Evolutionary conservation across 1,140 invertebrate genomes (phyloP), one percentile per base, ranked within the genome.

Genomic region (Trichoplusia ni): DNA sequence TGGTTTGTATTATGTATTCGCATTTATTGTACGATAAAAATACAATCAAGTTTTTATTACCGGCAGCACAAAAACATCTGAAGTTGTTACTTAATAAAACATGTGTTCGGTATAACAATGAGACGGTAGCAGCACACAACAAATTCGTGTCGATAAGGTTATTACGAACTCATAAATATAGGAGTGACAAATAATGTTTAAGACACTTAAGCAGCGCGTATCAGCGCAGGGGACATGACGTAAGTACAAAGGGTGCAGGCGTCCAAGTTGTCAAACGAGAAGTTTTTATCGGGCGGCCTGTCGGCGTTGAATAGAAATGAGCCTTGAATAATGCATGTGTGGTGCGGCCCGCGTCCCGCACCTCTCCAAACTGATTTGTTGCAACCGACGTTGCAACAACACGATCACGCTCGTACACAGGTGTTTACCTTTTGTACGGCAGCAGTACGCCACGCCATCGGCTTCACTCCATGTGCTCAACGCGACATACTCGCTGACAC

Each of bases 251-350:
- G 84, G 86, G 86, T 86, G 86, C 82, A 84, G 75, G 81, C 84
- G 84, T 85, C 74, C 77, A 68, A 82, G 79, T 86, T 86, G 86
- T 90, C 85, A 86, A 84, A 86, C 85, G 80, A 90, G 84, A 90
- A 90, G 72, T 90, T 90, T 89, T 89, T 89, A 89, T 88, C 85
- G 80, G 75, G 69, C 82, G 81, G 79, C 76, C 75, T 83, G 86
- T 87, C 82, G 81, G 35, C 82, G 81, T 86, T 82, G 86, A 85
- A 88, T 88, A 84, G 85, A 82, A 88, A 88, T 88, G 84, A 89
- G 83, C 63, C 71, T 80, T 90, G 86, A 88, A 90, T 88, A 86
- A 90, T 88, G 82, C 84, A 90, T 88, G 77, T 68, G 69, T 68
- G 64, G 42, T 40, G 47, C 75, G 35, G 75, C 65, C 75, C 67